Base-by-base conservation (phyloP, 2,888 invertebrate species). In the Folsomia candida region DNA sequence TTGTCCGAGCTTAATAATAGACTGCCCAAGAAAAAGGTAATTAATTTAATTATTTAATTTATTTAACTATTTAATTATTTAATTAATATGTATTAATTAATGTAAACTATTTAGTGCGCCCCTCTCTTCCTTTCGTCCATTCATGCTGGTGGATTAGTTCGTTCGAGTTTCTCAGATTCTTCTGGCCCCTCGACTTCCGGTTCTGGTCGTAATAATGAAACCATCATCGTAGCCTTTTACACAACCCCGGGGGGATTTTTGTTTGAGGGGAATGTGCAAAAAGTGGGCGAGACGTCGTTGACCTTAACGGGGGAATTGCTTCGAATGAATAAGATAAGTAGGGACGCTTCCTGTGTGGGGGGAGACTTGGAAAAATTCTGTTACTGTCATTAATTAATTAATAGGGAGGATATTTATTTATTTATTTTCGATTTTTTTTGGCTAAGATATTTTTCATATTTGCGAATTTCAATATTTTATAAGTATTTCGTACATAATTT, bases 251-350 rank as follows among this genome's bases (percentile, higher is more conserved):
- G 78, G 2, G 58, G 67, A 14, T 78, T 77, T 70, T 60, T 76
- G 11, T 77, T 78, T 68, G 78, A 78, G 62, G 75, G 72, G 1
- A 76, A 68, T 37, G 72, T 78, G 11, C 67, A 68, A 11, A 62
- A 51, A 47, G 28, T 66, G 11, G 24, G n/a, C 24, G 62, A 28
- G 2, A 3, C 14, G 14, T 28, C 6, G 11, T 24, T 22, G 1
- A 59, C 37, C 54, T 58, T 74, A 4, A 51, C 59, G 2, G 70
- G 68, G 20, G 75, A 76, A 24, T 27, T 78, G 51, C 63, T 78
- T 4, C 61, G 78, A 26, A 78, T 78, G 78, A 76, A 78, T 63
- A 76, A 76, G 69, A 78, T 78, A 20, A 63, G 58, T 20, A 71
- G 67, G 0, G 75, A 74, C 29, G 75, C 75, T 2, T 70, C 68